Evolutionary conservation across 2,888 invertebrate genomes (phyloP).

Genomic region (Troides oblongomaculatus): DNA sequence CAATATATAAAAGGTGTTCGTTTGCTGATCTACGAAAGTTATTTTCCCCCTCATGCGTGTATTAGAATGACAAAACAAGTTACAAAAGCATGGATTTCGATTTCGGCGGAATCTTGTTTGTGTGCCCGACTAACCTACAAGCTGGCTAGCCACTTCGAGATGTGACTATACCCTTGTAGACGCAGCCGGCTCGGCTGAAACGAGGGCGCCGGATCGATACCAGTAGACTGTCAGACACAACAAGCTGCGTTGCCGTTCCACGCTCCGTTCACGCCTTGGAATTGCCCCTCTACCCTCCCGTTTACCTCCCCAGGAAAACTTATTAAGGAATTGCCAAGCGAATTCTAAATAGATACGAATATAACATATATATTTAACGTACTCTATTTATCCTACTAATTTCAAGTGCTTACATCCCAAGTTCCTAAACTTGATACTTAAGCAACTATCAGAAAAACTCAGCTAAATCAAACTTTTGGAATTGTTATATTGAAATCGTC

Average conservation of each 20-base stretch:
- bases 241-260: slow-evolving; percentile 45
- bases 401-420: too few species aligned
- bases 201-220: slow-evolving; percentile 81
- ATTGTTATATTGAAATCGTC: too few species aligned
- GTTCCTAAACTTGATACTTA: too few species aligned
- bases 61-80: background rate
- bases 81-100: slow-evolving; percentile 6
- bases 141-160: slow-evolving; percentile 51
- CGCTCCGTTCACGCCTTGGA: slow-evolving; percentile 34
- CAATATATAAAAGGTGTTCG: background rate
- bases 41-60: background rate
- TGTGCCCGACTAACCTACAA: slow-evolving; percentile 44
- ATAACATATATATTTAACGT: background rate
- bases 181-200: slow-evolving; percentile 66
- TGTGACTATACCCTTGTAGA: slow-evolving; percentile 55
- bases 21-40: background rate
- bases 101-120: slow-evolving; percentile 30
- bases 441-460: too few species aligned
- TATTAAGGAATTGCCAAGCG: slow-evolving; percentile 25
- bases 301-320: slow-evolving; percentile 22
- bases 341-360: slow-evolving; percentile 8
- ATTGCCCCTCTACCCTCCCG: slow-evolving; percentile 15
- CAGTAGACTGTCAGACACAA: slow-evolving; percentile 76
- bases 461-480: too few species aligned
- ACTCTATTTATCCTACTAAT: too few species aligned